Base-by-base conservation (phyloP, 2,113 vertebrate genomes). In the Laticauda colubrina region DNA sequence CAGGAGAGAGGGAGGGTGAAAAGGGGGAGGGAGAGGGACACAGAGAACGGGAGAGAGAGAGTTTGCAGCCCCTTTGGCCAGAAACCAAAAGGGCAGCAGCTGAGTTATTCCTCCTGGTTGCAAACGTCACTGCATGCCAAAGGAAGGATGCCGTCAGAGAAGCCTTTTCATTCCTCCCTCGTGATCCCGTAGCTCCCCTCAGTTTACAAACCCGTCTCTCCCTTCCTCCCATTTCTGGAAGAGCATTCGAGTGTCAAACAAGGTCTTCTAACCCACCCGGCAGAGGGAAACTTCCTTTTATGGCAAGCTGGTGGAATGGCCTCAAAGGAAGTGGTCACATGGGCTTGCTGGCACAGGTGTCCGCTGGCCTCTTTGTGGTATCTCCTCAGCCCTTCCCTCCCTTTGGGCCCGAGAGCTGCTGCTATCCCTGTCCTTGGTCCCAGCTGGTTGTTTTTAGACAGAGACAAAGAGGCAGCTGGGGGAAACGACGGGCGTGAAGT, bases 251-350 rank as follows among this genome's bases (percentile, higher is more conserved):
- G 93, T 94, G 94, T 97, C 96, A 98, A 1, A 96, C 97, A 97
- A 95, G 91, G 95, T 91, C 94, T 96, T 54, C 8, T 87, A 95
- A 96, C 93, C 59, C 59, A 95, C 61, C 92, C 29, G 92, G 95
- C 94, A 23, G 91, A 45, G 92, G 96, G 95, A 89, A 91, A 81
- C 93, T 96, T 96, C 97, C 98, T 97, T 98, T 97, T 97, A 97
- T 97, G 97, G 97, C 95, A 96, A 96, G 94, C 75, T 92, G 59
- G 91, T 92, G 96, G 97, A 95, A 89, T 90, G 95, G 95, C 94
- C 94, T 97, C 96, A 87, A 95, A 96, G 95, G 95, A 89, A 95
- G 95, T 89, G 89, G 89, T 97, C 97, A 96, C 95, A 89, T 97
- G 97, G 95, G 95, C 94, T 95, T 93, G 96, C 96, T 96, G 94